Evolutionary conservation across 2,888 invertebrate species (phyloP), one percentile per base, ranked within the genome.

Genomic region (Drosophila parthenogenetica): DNA sequence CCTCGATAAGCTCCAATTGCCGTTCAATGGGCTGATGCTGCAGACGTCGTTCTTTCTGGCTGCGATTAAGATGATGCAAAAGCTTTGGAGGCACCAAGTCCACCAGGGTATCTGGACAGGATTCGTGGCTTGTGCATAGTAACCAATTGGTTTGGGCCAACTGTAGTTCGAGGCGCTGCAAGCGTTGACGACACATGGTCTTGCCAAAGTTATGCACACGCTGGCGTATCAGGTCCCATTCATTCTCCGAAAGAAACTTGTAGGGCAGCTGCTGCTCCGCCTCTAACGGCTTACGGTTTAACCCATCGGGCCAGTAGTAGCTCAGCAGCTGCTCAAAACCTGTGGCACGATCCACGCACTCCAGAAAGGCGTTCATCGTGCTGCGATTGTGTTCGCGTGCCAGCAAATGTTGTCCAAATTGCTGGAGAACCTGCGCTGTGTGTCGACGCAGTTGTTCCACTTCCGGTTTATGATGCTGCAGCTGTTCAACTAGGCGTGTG

Each of bases 161-260:
- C 72, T 92, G 92, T 35, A 90, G 39, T 17, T 89, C 79, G 35
- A 92, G 57, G 0, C 90, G 87, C 71, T 91, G 90, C 25, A 90
- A 71, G 2, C 90, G 88, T 48, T 78, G 81, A 14, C 92, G 91
- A 46, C 91, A 91, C 5, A 78, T 70, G 3, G 74, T 73, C 51
- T 91, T 90, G 13, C 92, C 92, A 61, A 92, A 92, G 37, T 92
- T 92, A 8, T 91, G 83, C 29, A 92, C 90, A n/a, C 92, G 80
- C 64, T 92, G 91, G 37, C 90, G 88, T 10, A 92, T 84, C 43
- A 91, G 65, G 2, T 80, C 74, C 92, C 92, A 92, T 59, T 92
- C 91, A 4, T 89, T 85, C 7, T 62, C 48, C 0, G 85, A 69
- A 2, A 92, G 76, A 48, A 90, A 91, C 1, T 77, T 66, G 42